Evolutionary conservation across 1,140 invertebrate species (phyloP), one percentile per base, ranked within the genome.

Genomic region (Saxidomus purpurata): DNA sequence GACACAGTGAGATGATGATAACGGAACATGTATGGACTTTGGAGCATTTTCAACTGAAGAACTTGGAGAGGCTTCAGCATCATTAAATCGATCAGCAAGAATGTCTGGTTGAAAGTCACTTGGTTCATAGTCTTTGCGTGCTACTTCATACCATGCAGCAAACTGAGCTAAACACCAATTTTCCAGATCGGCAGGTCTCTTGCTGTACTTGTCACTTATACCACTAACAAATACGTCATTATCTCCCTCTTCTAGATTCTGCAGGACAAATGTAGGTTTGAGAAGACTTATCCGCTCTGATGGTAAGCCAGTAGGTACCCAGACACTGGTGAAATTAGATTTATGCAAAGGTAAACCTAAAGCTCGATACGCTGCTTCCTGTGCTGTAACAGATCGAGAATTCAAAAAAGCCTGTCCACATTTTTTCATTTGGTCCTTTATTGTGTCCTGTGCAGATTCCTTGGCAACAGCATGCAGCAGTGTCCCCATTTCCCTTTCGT

Each of bases 401-500:
- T 74, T 74, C 28, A 74, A 74, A 74, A 74, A 74, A 38, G 69
- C 34, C 34, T 74, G 69, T 38, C 69, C 69, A 74, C 69, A 74
- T 74, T 74, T 74, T 40, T 74, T 74, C 69, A 74, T 74, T 28
- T 74, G 69, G 19, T 74, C 69, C 36, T 74, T 74, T 74, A 74
- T 74, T 11, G 19, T 38, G 31, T 74, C 69, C 19, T 74, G 15
- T 38, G 31, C 69, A 28, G 69, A 38, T 38, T 74, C 69, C 36
- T 74, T 74, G 19, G 59, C n/a, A 63, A 63, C 25, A 11, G 59
- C 59, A 31, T 71, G 13, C 31, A 91, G 67, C 52, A 92, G 31
- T 19, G 83, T 79, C 47, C 80, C 81, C 82, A 92, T 90, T 47
- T 89, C 91, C 80, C 91, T 85, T 59, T 91, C 89, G 34, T 76